Base-by-base conservation (phyloP, 2,888 invertebrate genomes). In the Chymomyza caudatula region DNA sequence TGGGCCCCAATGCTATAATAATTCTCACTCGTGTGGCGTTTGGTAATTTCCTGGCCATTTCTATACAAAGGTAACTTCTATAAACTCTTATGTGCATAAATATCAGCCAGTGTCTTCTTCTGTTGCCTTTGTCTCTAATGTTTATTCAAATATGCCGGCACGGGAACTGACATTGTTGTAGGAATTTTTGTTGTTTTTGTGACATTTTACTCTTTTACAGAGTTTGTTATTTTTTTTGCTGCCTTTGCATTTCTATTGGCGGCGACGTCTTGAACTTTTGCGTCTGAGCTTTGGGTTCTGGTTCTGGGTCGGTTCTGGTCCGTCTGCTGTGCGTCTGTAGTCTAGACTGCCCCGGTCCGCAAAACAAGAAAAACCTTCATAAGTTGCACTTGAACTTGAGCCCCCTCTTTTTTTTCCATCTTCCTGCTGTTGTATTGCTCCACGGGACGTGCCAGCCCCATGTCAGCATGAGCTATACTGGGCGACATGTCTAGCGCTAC, bases 331-430 rank as follows among this genome's bases (percentile, higher is more conserved):
- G 42, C 17, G 49, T 22, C 37, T 29, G 49, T 47, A 23, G 51
- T 37, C 59, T 70, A 55, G 55, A 22, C 60, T 51, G 42, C 37
- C 44, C 57, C 60, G 52, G 62, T 59, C n/a, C 0, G 29, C 25
- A 47, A 19, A 43, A 22, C 47, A 43, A 6, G 63, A 60, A 66
- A 74, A 74, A 69, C 75, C 70, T 65, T 60, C 20, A 47, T 62
- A 68, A 69, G 72, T 75, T 84, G 85, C 79, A 84, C 80, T 81
- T 84, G 80, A 81, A 81, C 80, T 78, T 81, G 82, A 76, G 78
- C 69, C 69, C 64, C 61, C 43, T 54, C 62, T 66, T 65, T 20
- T 67, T 59, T 11, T 43, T 65, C 15, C 19, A 19, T 59, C 53
- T 60, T 19, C 58, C 44, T 23, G 29, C 11, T 37, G 11, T 43